Base-by-base conservation (phyloP, 64 coral and sea anemone genomes). In the Porites lutea region DNA sequence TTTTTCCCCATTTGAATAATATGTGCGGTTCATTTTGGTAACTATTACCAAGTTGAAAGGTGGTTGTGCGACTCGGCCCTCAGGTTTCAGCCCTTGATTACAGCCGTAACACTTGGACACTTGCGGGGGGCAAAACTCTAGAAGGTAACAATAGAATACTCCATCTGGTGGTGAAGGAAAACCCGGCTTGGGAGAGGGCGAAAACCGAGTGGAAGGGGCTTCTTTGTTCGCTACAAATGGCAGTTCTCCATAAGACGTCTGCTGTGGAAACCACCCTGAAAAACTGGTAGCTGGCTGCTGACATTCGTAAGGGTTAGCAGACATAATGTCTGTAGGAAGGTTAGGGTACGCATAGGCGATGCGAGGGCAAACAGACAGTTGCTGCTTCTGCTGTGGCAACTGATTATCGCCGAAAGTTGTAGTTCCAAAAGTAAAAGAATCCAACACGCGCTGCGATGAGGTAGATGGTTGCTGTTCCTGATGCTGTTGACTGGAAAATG, bases 41-140 rank as follows among this genome's bases (percentile, higher is more conserved):
- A 55, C 53, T 55, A 55, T 5, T 7, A 55, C 53, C 53, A 55
- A 55, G 53, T 55, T 55, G 53, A 67, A 67, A 67, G 65, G 65
- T 67, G 65, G 65, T 67, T 67, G 65, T 67, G n/a, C 65, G 65
- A 67, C 13, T 67, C 13, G 65, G 7, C 65, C 65, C 65, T 67
- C 20, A 21, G 65, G 65, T 67, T 67, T 67, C 65, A 67, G 65
- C 65, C 14, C 20, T 67, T 67, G 65, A 67, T 67, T 67, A 14
- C 65, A 67, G 13, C 65, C 65, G 65, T 67, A 21, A 67, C 65
- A 67, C 65, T 67, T 67, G 18, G 14, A 67, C 65, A 67, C 65
- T 67, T 67, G 65, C 65, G 65, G 65, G 65, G 65, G 65, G 65
- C 65, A 67, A 14, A 67, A 67, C 65, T 67, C 65, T 67, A 67